Percentiles rank a stretch among this genome's conserved stretches.
phyloP scores from a whole-genome alignment of 2,113 vertebrate genomes.

The Notothenia rossii region DNA sequence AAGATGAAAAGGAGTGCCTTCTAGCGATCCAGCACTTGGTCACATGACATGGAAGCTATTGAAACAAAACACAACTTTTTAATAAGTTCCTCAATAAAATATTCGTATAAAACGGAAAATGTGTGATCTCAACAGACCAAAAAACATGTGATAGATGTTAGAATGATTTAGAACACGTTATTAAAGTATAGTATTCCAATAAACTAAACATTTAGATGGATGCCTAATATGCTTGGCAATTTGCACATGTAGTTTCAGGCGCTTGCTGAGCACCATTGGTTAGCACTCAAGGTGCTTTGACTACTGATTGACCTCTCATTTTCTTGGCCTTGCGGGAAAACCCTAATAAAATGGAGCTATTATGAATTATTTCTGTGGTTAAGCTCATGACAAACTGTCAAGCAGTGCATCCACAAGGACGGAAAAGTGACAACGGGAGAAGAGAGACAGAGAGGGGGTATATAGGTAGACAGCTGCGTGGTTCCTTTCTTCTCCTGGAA shows the following conservation, averaged over 20 bases:
- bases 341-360: constrained; percentile 25
- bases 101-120: background rate
- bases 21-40: too few species aligned
- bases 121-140: background rate
- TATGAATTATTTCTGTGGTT: constrained; percentile 48
- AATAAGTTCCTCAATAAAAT: too few species aligned
- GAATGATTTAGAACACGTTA: background rate
- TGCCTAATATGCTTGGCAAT: background rate
- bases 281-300: constrained; percentile 14
- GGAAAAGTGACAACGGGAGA: constrained; percentile 46
- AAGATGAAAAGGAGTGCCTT: too few species aligned
- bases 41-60: too few species aligned
- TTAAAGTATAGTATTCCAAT: background rate
- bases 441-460: constrained; percentile 32
- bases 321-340: constrained; percentile 3
- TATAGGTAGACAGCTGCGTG: constrained; percentile 45
- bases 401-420: constrained; percentile 35
- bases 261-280: background rate
- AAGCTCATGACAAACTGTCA: constrained; percentile 43
- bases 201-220: background rate
- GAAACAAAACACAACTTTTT: too few species aligned
- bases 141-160: background rate
- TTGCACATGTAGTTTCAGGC: background rate
- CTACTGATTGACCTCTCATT: constrained; percentile 12
- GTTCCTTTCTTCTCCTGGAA: constrained; percentile 56